Evolutionary conservation across 2,888 invertebrate species (phyloP), one percentile per base, ranked within the genome.

Genomic region (Xanthia togata): DNA sequence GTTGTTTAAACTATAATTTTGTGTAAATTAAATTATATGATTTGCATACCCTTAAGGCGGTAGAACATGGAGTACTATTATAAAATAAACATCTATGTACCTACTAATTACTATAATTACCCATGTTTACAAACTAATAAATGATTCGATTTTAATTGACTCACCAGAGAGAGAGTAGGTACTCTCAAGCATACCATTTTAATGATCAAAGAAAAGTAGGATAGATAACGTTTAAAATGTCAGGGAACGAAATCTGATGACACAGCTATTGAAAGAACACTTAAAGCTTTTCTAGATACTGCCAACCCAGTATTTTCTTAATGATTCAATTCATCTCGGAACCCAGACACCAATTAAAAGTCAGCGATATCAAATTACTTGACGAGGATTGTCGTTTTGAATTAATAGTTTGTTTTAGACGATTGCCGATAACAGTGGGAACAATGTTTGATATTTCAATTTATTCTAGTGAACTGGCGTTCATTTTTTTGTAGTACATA

Each of bases 341-440:
- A 78, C n/a, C 8, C 31, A 73, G 69, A 44, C 67, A 63, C 70
- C 83, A 86, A 86, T 83, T 86, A 83, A 72, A 72, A 63, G 31
- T n/a, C 47, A 55, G 55, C 17, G 11, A 68, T 35, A 38, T 83
- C 67, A 73, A 75, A 73, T 83, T 86, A 83, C 71, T 57, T n/a
- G 65, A 57, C 62, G 62, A 57, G 59, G 55, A 68, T 73, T 73
- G 70, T 73, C 73, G 68, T 70, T 86, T 83, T 83, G 69, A 83
- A 82, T 83, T 57, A 77, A 50, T 57, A 38, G 63, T 64, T 68
- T 62, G 23, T 68, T 85, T 71, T 47, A 73, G 31, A 50, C 77
- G 57, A 77, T 73, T 73, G 60, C 60, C 69, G 53, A 68, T 31
- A n/a, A 26, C 12, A 38, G 12, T 31, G 12, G 4, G 26, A 53